Base-by-base conservation (phyloP, 2,113 vertebrate species). In the Delphinapterus leucas region DNA sequence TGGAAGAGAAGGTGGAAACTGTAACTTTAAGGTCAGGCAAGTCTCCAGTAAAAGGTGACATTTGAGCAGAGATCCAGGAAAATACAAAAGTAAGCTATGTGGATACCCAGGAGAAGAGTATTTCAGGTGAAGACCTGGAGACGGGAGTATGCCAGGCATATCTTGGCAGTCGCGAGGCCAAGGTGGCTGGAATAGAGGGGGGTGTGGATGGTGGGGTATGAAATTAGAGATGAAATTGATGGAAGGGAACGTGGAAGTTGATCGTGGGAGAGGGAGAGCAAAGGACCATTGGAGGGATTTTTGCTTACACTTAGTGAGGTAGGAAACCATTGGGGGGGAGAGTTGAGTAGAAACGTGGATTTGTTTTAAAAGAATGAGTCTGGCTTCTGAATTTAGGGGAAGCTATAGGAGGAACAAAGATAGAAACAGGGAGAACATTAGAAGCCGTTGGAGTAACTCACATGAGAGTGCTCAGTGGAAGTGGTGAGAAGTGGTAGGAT, bases 341-440 rank as follows among this genome's bases (percentile, higher is more conserved):
- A 23, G 15, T 36, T 90, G 55, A 93, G 31, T 17, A 84, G 67
- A 47, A 96, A 18, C 47, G 17, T 36, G 33, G 53, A 20, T 67
- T 84, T 92, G 17, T 77, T 71, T 89, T 44, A 8, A 91, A 93
- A 93, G 53, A 28, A 36, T 61, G 44, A 44, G n/a, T 70, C 33
- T 67, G 79, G 53, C 73, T 96, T 84, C 20, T 95, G 95, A 81
- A 41, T 84, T 76, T 71, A 65, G 55, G 25, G 38, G 67, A 84
- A 12, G 68, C 25, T 77, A 3, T 25, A 20, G 28, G 61, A 76
- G 36, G 53, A 79, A 12, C 44, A 60, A 31, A 41, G 21, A 18
- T n/a, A 15, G 53, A 65, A 67, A 20, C 23, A 67, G 21, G 44
- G n/a, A 38, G 33, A 38, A 28, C 4, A 11, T 25, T 85, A 47